Evolutionary conservation across 1,140 invertebrate genomes (phyloP), one percentile per base, ranked within the genome.

Genomic region (Tetramorium alpestre): DNA sequence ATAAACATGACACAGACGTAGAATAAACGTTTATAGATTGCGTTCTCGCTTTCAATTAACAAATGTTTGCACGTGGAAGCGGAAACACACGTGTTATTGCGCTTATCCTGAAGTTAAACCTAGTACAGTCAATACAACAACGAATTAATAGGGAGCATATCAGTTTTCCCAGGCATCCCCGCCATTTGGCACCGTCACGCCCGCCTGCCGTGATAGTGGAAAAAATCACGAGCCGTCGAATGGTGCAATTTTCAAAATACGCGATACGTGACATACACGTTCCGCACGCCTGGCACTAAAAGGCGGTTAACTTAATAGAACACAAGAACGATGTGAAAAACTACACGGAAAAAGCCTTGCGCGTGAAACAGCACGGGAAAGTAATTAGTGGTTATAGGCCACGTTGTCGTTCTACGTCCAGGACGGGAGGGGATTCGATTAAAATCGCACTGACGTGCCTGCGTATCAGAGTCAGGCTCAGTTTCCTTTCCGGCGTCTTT

Each of bases 401-500:
- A 64, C 76, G 44, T 87, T 86, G 84, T 81, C 56, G 76, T 41
- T 33, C n/a, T 33, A 11, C 69, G 67, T 49, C n/a, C 44, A 25
- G 49, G 28, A 44, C 22, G 58, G 49, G 85, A 85, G 89, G 89
- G 89, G 89, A 88, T 62, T 28, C 69, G 76, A 65, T 88, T 76
- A 88, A 90, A 90, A 90, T 88, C 76, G 49, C 76, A n/a, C 58
- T n/a, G 81, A 72, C 86, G 76, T 65, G 81, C 85, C 51, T 58
- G 44, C 62, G 86, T 85, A 87, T 87, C 89, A 84, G 56, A 64
- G 58, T 47, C 69, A 60, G 41, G 76, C 81, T 90, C 89, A 90
- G 89, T 90, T 90, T 90, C 89, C 64, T 86, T 51, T 78, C 65
- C 65, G 89, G 28, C 70, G 86, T 88, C 76, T 88, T 82, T 69